Evolutionary conservation across 2,888 invertebrate species (phyloP), one percentile per base, ranked within the genome.

Genomic region (Nebria salina): DNA sequence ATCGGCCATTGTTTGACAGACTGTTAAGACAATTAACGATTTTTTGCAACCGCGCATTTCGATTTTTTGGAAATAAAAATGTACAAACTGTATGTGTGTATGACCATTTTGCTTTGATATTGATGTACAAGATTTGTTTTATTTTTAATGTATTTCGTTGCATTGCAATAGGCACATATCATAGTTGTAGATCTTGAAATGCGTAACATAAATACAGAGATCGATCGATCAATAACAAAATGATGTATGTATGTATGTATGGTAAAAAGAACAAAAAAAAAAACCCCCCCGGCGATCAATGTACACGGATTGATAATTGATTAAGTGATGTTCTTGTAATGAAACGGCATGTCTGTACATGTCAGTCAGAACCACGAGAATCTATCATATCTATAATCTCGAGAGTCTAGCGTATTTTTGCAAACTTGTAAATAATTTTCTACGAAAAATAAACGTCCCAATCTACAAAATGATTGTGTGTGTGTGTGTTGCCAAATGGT

Each of bases 301-400:
- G 83, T 85, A 84, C 83, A 54, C 54, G 54, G 84, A 83, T 83
- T 83, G 82, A 83, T 86, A 86, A 86, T 86, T 85, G 86, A 86
- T 86, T 85, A 86, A 85, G 84, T 85, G 84, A 84, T 83, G 84
- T 85, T 72, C 70, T 77, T 72, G 72, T 54, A 54, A 72, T 73
- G 41, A 41, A 73, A 73, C 41, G 15, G 42, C 41, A 41, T 15
- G 42, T 70, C 20, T n/a, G 34, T 20, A 25, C 70, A 34, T 25
- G 26, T 26, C 70, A 70, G 11, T 11, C 70, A 70, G 70, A 54
- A 54, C 8, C 4, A 54, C 8, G 54, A 13, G 54, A 54, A 54
- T 54, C 54, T 54, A 54, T 54, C 54, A 54, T 54, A 54, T 54
- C 54, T 54, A 54, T 54, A 54, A 54, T 54, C 54, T 54, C 4